Conservation (phyloP, 2,888 invertebrate species). For the Melipona bicolor region DNA sequence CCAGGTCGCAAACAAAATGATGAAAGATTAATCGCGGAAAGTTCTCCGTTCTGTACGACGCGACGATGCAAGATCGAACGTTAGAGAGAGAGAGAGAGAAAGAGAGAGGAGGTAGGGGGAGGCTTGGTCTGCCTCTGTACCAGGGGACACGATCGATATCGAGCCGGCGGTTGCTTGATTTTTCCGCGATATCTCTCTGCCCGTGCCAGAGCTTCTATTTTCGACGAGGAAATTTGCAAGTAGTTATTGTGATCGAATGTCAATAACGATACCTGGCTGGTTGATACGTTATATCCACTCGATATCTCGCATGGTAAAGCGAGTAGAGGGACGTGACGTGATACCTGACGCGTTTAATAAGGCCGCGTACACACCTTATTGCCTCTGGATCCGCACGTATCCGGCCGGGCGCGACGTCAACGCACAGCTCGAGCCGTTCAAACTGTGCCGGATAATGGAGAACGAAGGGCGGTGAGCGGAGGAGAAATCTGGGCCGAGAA, state of each 20-base stretch:
- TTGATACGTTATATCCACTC: conserved; percentile 41
- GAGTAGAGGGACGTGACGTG: conserved; percentile 19
- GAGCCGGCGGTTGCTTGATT: conserved; percentile 6
- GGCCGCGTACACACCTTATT: conserved; percentile 54
- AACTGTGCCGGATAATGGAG: conserved; percentile 23
- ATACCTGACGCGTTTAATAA: conserved; percentile 61
- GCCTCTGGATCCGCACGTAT: conserved; percentile 28
- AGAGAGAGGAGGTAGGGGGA: no score
- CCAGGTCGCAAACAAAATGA: conserved; percentile 33
- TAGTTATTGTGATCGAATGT: conserved; percentile 49
- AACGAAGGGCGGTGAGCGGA: not conserved
- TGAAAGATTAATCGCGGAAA: conserved; percentile 37
- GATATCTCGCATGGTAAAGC: conserved; percentile 34
- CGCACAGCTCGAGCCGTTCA: conserved; percentile 4
- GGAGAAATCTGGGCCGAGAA: conserved; percentile 21
- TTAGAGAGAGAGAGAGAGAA: no score
- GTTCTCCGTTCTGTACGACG: not conserved
- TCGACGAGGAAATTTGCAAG: conserved; percentile 30
- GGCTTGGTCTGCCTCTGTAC: no score
- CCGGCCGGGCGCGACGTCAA: conserved; percentile 12
- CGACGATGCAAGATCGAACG: conserved; percentile 6
- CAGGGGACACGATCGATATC: conserved; percentile 1
- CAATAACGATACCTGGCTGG: conserved; percentile 46
- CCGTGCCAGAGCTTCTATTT: conserved; percentile 1
- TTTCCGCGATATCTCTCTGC: not conserved